Conservation (phyloP, 2,113 vertebrate genomes). For the Chaetura pelagica region DNA sequence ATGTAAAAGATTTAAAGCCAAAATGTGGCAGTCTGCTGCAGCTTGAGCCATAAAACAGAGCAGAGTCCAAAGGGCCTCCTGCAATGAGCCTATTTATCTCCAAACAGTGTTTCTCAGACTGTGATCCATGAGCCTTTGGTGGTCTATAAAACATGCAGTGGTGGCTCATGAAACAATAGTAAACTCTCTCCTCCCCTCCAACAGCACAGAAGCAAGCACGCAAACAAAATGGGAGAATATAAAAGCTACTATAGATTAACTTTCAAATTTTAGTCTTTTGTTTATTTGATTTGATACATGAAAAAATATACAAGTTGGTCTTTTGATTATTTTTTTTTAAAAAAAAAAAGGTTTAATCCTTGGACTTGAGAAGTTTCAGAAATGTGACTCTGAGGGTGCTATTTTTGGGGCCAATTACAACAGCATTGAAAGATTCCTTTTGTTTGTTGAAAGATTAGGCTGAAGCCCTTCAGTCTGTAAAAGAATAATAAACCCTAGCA, state of each 20-base stretch:
- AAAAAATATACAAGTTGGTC: conserved; percentile 13
- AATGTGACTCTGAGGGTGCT: conserved; percentile 53
- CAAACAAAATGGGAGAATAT: conserved; percentile 31
- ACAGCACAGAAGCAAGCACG: neutral
- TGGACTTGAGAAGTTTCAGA: conserved; percentile 42
- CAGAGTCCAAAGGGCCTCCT: neutral
- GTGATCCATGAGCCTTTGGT: neutral
- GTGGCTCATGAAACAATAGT: conserved; percentile 23
- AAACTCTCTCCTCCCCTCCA: neutral
- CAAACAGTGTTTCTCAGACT: neutral
- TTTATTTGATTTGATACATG: conserved; percentile 40
- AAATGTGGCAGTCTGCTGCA: neutral
- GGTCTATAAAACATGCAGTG: conserved; percentile 31
- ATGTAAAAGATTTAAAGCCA: neutral
- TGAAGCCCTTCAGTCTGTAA: conserved; percentile 53
- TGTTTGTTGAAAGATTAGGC: conserved; percentile 69
- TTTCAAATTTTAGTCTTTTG: neutral
- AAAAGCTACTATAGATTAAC: conserved; percentile 2
- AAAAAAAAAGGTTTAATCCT: conserved; percentile 20
- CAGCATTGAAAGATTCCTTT: conserved; percentile 59
- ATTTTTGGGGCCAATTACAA: conserved; percentile 65
- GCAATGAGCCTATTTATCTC: neutral
- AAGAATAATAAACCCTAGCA: conserved; percentile 61
- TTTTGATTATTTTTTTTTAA: neutral
- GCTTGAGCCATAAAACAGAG: neutral